These are phyloP conservation scores for Hylaea fasciaria DNA, from an alignment of 2,888 invertebrate species.

Conservation along the genomic window DNA sequence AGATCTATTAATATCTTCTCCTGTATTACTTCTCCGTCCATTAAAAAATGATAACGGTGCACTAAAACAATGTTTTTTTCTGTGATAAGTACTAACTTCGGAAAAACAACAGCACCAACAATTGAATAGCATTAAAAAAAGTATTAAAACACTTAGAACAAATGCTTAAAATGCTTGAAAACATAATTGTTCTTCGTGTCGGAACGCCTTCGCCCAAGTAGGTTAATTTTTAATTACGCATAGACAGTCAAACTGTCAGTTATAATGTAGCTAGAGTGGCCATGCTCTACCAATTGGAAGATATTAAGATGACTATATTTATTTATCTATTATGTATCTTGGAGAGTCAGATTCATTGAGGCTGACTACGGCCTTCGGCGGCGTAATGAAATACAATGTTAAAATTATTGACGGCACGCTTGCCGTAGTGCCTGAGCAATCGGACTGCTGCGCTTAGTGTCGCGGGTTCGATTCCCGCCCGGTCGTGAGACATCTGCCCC, in stretches of 20 bases:
- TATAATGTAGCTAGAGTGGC: conserved; percentile 60
- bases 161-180: conserved; percentile 28
- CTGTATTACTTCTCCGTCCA: too few species aligned
- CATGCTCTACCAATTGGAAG: conserved; percentile 43
- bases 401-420: too few species aligned
- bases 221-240: conserved; percentile 78
- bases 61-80: neutral
- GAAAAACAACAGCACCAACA: neutral
- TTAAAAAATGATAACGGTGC: too few species aligned
- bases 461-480: too few species aligned
- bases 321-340: conserved; percentile 32
- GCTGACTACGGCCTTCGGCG: neutral
- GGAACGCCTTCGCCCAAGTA: conserved; percentile 54
- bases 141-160: conserved; percentile 26
- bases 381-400: neutral
- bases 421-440: too few species aligned
- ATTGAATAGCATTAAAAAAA: conserved; percentile 1
- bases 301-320: conserved; percentile 36
- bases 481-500: too few species aligned
- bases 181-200: conserved; percentile 37
- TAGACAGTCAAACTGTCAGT: conserved; percentile 60
- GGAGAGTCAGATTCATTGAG: neutral
- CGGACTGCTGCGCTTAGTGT: too few species aligned
- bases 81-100: too few species aligned
- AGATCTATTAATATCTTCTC: too few species aligned